Percentiles rank a stretch among this genome's conserved stretches.
Conservation (phyloP, 35 echinoderm and acorn worm species). For the Patiria miniata region DNA sequence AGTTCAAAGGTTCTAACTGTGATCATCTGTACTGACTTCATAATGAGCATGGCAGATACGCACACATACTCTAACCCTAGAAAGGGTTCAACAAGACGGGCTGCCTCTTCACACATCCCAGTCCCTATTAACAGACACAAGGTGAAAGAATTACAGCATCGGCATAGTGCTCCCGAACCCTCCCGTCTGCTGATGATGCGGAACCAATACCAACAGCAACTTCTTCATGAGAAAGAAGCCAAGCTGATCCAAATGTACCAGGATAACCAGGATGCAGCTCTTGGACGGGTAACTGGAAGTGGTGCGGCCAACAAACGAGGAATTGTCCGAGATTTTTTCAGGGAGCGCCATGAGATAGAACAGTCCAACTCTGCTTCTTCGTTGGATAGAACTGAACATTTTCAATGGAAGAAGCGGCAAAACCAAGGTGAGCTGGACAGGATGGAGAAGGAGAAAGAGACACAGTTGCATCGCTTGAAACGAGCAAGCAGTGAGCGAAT, state of each 20-base stretch:
- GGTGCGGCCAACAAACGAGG: slow-evolving; percentile 41
- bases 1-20: neutral
- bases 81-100: neutral
- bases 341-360: slow-evolving; percentile 68
- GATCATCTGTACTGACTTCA: neutral
- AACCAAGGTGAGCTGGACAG: neutral
- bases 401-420: slow-evolving; percentile 57
- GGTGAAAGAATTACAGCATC: slow-evolving; percentile 23
- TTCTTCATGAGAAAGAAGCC: slow-evolving; percentile 82
- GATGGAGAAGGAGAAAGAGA: slow-evolving; percentile 12
- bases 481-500: slow-evolving; percentile 5
- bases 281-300: slow-evolving; percentile 37
- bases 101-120: slow-evolving; percentile 36
- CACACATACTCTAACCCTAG: neutral
- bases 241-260: slow-evolving; percentile 84
- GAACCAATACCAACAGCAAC: slow-evolving; percentile 61
- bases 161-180: slow-evolving; percentile 79
- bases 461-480: neutral
- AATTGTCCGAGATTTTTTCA: slow-evolving; percentile 87
- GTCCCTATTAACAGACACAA: neutral
- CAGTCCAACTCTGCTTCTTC: slow-evolving; percentile 16
- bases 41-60: neutral
- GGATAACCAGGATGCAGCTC: slow-evolving; percentile 59
- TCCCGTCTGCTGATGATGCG: slow-evolving; percentile 75
- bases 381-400: slow-evolving; percentile 54